Evolutionary conservation across 1,140 invertebrate species (phyloP), one percentile per base, ranked within the genome.

Genomic region (Leguminivora glycinivorella): DNA sequence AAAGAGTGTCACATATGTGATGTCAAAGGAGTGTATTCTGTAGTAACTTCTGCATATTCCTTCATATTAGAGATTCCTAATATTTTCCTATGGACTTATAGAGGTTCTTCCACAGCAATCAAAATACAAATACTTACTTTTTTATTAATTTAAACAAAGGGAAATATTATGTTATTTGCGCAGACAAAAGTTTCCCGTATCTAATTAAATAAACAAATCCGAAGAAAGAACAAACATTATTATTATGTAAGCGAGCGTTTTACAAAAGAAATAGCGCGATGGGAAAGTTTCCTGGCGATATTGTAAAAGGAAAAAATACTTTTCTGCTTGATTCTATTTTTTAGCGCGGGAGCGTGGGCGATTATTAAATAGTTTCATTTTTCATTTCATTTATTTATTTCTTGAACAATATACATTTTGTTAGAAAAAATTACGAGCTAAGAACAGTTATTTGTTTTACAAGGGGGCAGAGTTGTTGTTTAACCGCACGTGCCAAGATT

Each of bases 311-410:
- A 52, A 52, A 52, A 52, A 22, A 52, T 22, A 22, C 7, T 52
- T 52, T 52, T 52, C 47, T 10, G 47, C 47, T 52, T 52, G 19
- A 52, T 52, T 52, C 47, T 22, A 52, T 52, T 52, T 52, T 52
- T 17, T 52, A 52, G 47, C 6, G 3, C 47, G 9, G 47, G 47
- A 52, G 47, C 47, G 47, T 7, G 47, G 4, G 17, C 43, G 19
- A 52, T 52, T 0, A 52, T 52, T 14, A 14, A 5, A 52, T n/a
- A n/a, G n/a, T n/a, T n/a, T n/a, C n/a, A n/a, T n/a, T n/a, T n/a
- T n/a, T n/a, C n/a, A n/a, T n/a, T n/a, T n/a, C n/a, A n/a, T n/a
- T n/a, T n/a, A n/a, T n/a, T n/a, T n/a, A n/a, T n/a, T n/a, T n/a
- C n/a, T n/a, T n/a, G n/a, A n/a, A n/a, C n/a, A n/a, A n/a, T n/a